Evolutionary conservation across 92 coral and sea anemone genomes (phyloP), one percentile per base, ranked within the genome.

Genomic region (Epizoanthus stellaris): DNA sequence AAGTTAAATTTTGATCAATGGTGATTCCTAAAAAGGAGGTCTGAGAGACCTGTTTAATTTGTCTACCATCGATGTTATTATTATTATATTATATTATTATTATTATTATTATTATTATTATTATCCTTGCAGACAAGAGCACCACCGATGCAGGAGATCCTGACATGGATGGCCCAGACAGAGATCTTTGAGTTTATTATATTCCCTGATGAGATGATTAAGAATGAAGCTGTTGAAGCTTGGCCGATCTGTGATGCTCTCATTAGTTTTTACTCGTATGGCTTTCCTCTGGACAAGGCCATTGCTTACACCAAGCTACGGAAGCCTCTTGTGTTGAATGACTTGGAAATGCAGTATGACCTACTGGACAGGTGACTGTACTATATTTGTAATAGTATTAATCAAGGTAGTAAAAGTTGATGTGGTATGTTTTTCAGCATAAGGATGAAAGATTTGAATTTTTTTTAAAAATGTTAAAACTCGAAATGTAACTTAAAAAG

Each of bases 121-220:
- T 1, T 30, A 49, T 13, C 14, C 14, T 13, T 49, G 10, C 75
- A 95, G 98, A 96, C 98, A 19, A 93, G 91, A 77, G 93, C 98
- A n/a, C 98, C 92, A 19, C 98, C 98, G 4, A 96, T 96, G 98
- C 92, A 90, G 53, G 98, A 96, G 89, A 96, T 96, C 57, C 94
- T 96, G 15, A 88, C 77, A 20, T 92, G 98, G 10, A 91, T 96
- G 80, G 82, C 88, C 40, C 88, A 86, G 67, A 94, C 95, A 87
- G 96, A 94, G 53, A 94, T 93, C 85, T 88, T 96, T 67, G 98
- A 96, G 73, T 89, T 96, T 56, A 85, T 94, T 19, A 87, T 96
- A 61, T 96, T 96, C 57, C 75, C 96, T 87, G 98, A 96, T 91
- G 93, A 96, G 30, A 84, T 87, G 34, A 96, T 96, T 57, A 64